Evolutionary conservation across 2,888 invertebrate species (phyloP).

Genomic region (Adineta ricciae): DNA sequence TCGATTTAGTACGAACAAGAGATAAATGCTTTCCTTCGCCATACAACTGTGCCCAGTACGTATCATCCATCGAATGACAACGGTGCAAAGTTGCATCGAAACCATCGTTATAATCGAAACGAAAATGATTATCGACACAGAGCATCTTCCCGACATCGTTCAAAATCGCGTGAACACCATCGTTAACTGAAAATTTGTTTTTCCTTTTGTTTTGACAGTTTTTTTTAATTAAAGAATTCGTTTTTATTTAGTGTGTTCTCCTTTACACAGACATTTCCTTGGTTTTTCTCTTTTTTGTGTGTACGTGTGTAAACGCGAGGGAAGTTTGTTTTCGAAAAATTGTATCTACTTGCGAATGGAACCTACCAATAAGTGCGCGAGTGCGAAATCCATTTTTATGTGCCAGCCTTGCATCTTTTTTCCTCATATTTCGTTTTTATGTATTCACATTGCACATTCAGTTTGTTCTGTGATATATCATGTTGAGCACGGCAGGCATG

Average conservation of each 20-base stretch:
- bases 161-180: not conserved
- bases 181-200: not conserved
- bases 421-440: not conserved
- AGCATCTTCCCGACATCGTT: not conserved
- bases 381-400: not conserved
- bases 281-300: not conserved
- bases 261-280: not conserved
- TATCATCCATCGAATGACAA: not conserved
- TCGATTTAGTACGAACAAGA: not conserved
- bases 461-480: conserved; percentile 1
- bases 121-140: not conserved
- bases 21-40: not conserved
- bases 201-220: no score
- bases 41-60: not conserved
- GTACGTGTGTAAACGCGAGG: not conserved
- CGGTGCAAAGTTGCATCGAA: not conserved
- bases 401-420: not conserved
- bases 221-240: not conserved
- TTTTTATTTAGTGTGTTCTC: not conserved
- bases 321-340: not conserved
- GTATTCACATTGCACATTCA: conserved; percentile 13
- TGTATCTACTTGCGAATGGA: no score
- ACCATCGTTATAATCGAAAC: not conserved
- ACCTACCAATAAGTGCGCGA: not conserved
- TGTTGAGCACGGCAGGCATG: not conserved